phyloP scores from a whole-genome alignment of 2,797 vertebrate species.

The Erethizon dorsatum region DNA sequence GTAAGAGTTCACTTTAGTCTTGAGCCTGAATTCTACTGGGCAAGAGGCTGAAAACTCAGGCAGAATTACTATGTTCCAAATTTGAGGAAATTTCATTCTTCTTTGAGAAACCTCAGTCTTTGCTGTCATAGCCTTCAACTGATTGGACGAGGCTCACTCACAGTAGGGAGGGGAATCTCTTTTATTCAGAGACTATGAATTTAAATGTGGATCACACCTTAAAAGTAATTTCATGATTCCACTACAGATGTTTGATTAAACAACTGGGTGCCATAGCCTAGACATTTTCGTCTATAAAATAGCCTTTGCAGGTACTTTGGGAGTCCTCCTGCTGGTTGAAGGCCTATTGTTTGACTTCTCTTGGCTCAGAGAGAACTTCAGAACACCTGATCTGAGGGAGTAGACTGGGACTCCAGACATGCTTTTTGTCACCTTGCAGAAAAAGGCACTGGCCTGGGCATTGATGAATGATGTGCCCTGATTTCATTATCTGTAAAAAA shows the following conservation, averaged over 20 bases:
- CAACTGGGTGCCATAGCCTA: not conserved
- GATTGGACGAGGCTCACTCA: not conserved
- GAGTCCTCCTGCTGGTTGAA: not conserved
- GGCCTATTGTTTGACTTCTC: not conserved
- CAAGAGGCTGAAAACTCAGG: not conserved
- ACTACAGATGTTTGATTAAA: not conserved
- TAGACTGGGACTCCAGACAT: not conserved
- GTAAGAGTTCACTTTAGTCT: not conserved
- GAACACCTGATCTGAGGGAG: not conserved
- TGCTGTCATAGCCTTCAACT: not conserved
- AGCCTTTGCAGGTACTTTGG: not conserved
- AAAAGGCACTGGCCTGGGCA: not conserved
- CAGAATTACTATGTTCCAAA: not conserved
- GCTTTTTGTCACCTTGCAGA: not conserved
- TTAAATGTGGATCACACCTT: constrained; percentile 1
- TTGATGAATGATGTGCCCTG: not conserved
- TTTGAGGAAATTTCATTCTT: not conserved
- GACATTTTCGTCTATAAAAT: not conserved
- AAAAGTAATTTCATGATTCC: not conserved
- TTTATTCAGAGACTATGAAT: constrained; percentile 37
- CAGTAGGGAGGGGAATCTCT: not conserved
- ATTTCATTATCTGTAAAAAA: not conserved
- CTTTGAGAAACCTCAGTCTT: not conserved
- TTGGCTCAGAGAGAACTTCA: not conserved
- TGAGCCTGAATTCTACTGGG: not conserved